phyloP scores from a whole-genome alignment of 2,113 vertebrate species.

The Rhynchomys soricoides region DNA sequence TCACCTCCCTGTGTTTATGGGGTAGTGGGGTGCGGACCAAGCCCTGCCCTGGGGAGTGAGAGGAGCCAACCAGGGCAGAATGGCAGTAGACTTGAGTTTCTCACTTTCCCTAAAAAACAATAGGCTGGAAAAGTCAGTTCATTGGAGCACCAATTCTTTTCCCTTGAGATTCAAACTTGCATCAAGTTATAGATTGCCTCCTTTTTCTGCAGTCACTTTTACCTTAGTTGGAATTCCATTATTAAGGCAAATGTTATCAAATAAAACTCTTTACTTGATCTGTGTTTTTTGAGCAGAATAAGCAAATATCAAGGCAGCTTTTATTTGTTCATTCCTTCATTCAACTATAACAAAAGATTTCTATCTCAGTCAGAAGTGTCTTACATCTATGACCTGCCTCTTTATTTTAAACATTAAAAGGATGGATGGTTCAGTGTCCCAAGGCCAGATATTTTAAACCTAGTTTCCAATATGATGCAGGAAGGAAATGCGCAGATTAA shows the following conservation, averaged over 20 bases:
- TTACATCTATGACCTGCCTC: background rate
- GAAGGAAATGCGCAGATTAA: slow-evolving; percentile 86
- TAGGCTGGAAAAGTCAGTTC: background rate
- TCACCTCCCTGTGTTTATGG: background rate
- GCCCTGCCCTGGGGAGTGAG: background rate
- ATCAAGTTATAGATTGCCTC: background rate
- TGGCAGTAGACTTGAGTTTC: background rate
- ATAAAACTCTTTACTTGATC: slow-evolving; percentile 5
- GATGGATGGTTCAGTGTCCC: background rate
- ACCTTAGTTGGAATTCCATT: slow-evolving; percentile 1
- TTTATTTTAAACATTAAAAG: slow-evolving; percentile 31
- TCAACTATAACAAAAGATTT: slow-evolving; percentile 14
- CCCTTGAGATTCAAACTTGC: background rate
- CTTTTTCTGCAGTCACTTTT: background rate
- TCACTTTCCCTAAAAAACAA: background rate
- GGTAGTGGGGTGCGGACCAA: background rate
- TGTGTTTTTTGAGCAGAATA: slow-evolving; percentile 39
- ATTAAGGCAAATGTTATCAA: background rate
- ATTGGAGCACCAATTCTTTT: background rate
- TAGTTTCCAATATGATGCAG: slow-evolving; percentile 79
- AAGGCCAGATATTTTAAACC: slow-evolving; percentile 71
- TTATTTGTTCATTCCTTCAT: background rate
- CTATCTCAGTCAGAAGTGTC: background rate
- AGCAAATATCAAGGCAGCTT: background rate
- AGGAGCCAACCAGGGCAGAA: background rate